Base-by-base conservation (phyloP, 2,888 invertebrate species). In the Diachrysia chrysitis region DNA sequence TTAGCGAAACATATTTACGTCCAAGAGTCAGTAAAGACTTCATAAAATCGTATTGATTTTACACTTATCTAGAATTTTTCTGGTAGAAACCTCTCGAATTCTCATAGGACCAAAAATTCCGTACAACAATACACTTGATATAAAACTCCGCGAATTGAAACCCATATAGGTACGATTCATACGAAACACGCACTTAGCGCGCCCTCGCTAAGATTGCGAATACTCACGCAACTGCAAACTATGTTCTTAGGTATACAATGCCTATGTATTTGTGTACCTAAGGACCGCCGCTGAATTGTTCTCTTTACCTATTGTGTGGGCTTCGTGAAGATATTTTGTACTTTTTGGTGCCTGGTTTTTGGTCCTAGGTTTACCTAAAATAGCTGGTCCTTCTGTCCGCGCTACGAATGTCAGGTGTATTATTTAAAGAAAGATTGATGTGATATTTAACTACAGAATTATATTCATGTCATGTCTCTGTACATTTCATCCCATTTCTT, bases 211-310 rank as follows among this genome's bases (percentile, higher is more conserved):
- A 51, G 48, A 51, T 51, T 10, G 48, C 19, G 19, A 19, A 51
- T 12, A 19, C 48, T 58, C 55, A 64, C 19, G 55, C 64, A 76
- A 65, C 65, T 54, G 7, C 63, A 63, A 14, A 46, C 35, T 51
- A 62, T 71, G 17, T 74, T 58, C 29, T 32, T 3, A 16, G 19
- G 32, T 42, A 12, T 25, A 19, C 12, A 12, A 9, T 51, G 21
- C 21, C 25, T 56, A 53, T 37, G 16, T 35, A 46, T 17, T 46
- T 66, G 67, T 67, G 35, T 54, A 42, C 42, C 42, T 42, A 29
- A 6, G 23, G 19, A 4, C 19, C 21, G 17, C 35, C 16, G 4
- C 37, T 61, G 57, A 21, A 46, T 58, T 25, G 55, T 66, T 62
- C 55, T 66, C 55, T 37, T 29, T 7, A 6, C 58, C 42, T 23